These are phyloP conservation scores for Stichodactyla helianthus DNA, from an alignment of 64 coral and sea anemone species.

Conservation along the genomic window DNA sequence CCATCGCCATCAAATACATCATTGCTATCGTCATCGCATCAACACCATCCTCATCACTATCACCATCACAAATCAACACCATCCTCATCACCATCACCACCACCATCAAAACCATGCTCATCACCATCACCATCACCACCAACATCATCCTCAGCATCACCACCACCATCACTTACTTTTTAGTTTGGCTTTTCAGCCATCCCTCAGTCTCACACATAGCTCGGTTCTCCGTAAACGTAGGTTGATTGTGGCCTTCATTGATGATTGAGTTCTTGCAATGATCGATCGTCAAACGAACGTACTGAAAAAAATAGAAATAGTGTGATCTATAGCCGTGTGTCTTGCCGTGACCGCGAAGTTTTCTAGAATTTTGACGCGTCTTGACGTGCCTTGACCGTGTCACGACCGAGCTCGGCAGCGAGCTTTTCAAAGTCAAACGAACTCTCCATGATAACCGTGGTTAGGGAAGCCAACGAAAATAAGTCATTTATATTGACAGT, in stretches of 20 bases:
- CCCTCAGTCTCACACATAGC: conserved; percentile 52
- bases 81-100: not conserved
- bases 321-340: not conserved
- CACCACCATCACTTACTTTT: conserved; percentile 52
- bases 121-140: not conserved
- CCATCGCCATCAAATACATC: no score
- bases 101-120: not conserved
- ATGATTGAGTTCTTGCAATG: conserved; percentile 58
- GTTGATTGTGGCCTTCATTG: conserved; percentile 1
- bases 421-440: no score
- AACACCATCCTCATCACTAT: no score
- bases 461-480: no score
- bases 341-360: no score
- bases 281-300: conserved; percentile 66
- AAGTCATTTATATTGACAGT: no score
- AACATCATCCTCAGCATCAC: not conserved
- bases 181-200: conserved; percentile 34
- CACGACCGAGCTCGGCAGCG: no score
- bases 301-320: conserved; percentile 13
- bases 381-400: no score
- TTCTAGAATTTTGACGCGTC: no score
- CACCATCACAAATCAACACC: not conserved
- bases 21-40: no score
- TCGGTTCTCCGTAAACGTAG: conserved; percentile 46
- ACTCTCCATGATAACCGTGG: no score